Evolutionary conservation across 2,797 vertebrate genomes (phyloP).

Genomic region (Melanotaenia parkinsoni): DNA sequence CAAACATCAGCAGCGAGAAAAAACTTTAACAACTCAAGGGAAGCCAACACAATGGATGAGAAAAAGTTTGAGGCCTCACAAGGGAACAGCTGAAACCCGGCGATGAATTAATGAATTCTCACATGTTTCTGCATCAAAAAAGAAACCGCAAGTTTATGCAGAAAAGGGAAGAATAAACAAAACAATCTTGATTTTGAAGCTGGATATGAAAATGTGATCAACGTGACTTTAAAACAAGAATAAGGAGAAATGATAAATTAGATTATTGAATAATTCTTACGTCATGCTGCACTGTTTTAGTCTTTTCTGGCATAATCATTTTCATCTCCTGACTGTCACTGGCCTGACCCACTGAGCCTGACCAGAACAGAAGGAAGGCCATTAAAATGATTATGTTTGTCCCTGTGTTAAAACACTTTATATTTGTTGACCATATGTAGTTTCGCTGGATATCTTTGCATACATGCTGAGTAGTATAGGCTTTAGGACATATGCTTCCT

Average conservation of each 20-base stretch:
- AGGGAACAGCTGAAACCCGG: neutral
- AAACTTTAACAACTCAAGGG: neutral
- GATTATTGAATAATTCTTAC: neutral
- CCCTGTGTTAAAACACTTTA: neutral
- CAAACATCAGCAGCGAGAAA: neutral
- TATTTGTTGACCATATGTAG: neutral
- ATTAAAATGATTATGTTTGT: neutral
- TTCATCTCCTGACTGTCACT: slow-evolving; percentile 18
- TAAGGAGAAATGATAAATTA: neutral
- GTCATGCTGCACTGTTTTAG: neutral
- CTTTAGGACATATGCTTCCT: neutral
- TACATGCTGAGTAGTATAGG: neutral
- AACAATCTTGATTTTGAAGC: neutral
- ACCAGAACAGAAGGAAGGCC: neutral
- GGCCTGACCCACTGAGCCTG: neutral
- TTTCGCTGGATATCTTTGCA: neutral
- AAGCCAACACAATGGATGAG: slow-evolving; percentile 2
- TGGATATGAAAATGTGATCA: slow-evolving; percentile 11
- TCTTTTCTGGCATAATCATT: slow-evolving; percentile 14
- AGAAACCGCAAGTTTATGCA: neutral
- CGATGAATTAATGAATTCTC: slow-evolving; percentile 9
- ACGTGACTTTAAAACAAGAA: slow-evolving; percentile 21
- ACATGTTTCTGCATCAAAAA: neutral
- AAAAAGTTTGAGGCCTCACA: neutral
- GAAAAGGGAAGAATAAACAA: neutral